phyloP scores from a whole-genome alignment of 2,797 vertebrate genomes.

The Crypturellus tataupa region DNA sequence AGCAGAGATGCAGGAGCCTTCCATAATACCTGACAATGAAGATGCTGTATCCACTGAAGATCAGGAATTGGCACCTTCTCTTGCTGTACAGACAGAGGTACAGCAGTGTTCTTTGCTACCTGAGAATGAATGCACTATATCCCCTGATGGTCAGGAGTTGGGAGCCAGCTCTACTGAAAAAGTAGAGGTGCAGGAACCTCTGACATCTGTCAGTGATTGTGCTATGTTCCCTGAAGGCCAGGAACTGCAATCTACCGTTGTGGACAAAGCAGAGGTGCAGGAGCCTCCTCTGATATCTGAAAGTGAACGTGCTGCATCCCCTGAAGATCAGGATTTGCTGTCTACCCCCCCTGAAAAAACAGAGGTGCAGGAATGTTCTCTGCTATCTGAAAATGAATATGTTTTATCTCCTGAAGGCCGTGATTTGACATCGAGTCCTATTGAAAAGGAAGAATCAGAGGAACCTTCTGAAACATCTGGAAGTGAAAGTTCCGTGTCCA shows the following conservation, averaged over 20 bases:
- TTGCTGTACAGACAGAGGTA: background rate
- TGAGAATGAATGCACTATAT: background rate
- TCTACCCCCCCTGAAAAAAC: background rate
- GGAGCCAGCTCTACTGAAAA: background rate
- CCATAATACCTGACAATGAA: background rate
- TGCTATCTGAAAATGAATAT: slow-evolving; percentile 23
- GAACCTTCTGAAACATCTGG: slow-evolving; percentile 57
- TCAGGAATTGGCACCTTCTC: background rate
- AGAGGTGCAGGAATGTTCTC: slow-evolving; percentile 22
- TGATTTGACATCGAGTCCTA: slow-evolving; percentile 12
- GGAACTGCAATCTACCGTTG: slow-evolving; percentile 43
- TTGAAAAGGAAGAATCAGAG: slow-evolving; percentile 29
- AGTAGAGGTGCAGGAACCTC: background rate
- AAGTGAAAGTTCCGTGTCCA: slow-evolving; percentile 65
- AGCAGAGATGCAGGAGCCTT: slow-evolving; percentile 1
- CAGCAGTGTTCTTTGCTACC: background rate
- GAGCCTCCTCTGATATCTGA: slow-evolving; percentile 50
- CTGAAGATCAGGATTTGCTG: background rate
- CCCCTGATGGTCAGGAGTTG: background rate
- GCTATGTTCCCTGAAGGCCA: slow-evolving; percentile 66
- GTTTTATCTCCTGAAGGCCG: background rate
- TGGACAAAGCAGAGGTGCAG: background rate
- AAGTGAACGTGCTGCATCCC: slow-evolving; percentile 51
- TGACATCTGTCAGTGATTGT: slow-evolving; percentile 28
- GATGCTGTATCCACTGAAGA: background rate